Percentiles rank a stretch among this genome's conserved stretches.
phyloP scores from a whole-genome alignment of 2,797 vertebrate genomes.

The Chromobotia macracanthus region DNA sequence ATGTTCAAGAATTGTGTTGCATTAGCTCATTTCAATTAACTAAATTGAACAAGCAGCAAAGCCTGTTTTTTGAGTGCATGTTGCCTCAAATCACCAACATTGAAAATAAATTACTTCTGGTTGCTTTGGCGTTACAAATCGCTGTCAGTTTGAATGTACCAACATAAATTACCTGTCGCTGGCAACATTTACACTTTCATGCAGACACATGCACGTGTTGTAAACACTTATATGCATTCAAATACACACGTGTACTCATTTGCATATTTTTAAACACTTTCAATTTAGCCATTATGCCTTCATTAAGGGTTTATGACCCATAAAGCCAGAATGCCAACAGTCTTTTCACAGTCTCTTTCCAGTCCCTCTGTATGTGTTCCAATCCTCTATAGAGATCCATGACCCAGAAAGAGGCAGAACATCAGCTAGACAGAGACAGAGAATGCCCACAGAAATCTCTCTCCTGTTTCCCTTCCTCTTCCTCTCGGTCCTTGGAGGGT shows the following conservation, averaged over 20 bases:
- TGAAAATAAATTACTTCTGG: conserved; percentile 33
- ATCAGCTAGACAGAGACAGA: conserved; percentile 26
- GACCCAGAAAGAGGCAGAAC: conserved; percentile 60
- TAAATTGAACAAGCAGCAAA: conserved; percentile 13
- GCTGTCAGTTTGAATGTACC: background rate
- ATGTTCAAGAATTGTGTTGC: conserved; percentile 25
- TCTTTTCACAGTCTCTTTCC: conserved; percentile 27
- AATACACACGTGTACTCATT: conserved; percentile 35
- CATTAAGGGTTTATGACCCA: conserved; percentile 59
- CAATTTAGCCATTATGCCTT: conserved; percentile 55
- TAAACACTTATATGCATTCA: background rate
- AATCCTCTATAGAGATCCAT: conserved; percentile 47
- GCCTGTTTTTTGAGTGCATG: background rate
- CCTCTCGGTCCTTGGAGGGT: conserved; percentile 32
- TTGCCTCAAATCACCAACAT: conserved; percentile 8
- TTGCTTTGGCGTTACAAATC: conserved; percentile 7
- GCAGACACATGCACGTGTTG: background rate
- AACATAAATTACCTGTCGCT: conserved; percentile 5
- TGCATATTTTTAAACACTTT: conserved; percentile 35
- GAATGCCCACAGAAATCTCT: conserved; percentile 38
- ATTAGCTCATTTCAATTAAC: conserved; percentile 34
- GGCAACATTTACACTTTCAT: background rate
- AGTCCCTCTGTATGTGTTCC: conserved; percentile 34
- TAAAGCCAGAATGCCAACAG: conserved; percentile 54
- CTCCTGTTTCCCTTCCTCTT: conserved; percentile 38